Evolutionary conservation across 2,113 vertebrate genomes (phyloP).

Genomic region (Cinclus cinclus): DNA sequence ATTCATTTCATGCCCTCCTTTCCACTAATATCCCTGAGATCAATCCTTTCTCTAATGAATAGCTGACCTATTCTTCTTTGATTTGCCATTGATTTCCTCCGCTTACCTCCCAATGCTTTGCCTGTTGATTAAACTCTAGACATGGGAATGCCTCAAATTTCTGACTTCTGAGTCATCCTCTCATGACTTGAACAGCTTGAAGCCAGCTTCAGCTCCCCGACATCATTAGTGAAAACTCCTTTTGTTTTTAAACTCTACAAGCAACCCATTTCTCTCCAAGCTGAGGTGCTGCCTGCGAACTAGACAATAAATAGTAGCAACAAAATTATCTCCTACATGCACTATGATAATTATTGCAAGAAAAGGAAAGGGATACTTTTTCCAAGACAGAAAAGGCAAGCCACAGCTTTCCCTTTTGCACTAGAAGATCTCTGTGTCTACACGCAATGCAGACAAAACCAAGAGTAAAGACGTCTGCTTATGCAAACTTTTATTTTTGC

Average conservation of each 20-base stretch:
- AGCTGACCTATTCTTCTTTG: constrained; percentile 63
- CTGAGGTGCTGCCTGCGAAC: neutral
- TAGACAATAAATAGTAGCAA: neutral
- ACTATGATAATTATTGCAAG: neutral
- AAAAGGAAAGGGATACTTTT: neutral
- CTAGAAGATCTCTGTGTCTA: neutral
- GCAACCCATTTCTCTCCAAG: neutral
- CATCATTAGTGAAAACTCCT: constrained; percentile 47
- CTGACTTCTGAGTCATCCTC: constrained; percentile 74
- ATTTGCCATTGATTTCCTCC: constrained; percentile 61
- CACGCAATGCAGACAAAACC: neutral
- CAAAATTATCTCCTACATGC: neutral
- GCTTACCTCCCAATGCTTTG: constrained; percentile 31
- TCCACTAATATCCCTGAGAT: constrained; percentile 37
- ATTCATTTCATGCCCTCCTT: constrained; percentile 53
- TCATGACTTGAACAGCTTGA: constrained; percentile 60
- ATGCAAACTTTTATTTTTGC: neutral
- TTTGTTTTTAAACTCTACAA: constrained; percentile 44
- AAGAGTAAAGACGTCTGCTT: neutral
- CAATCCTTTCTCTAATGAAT: constrained; percentile 54
- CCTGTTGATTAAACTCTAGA: constrained; percentile 61
- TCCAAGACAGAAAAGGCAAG: neutral
- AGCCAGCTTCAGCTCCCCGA: constrained; percentile 42
- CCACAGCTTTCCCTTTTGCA: neutral
- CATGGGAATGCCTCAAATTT: constrained; percentile 67